Conservation (phyloP, 2,888 invertebrate genomes). For the Andrena flavipes region DNA sequence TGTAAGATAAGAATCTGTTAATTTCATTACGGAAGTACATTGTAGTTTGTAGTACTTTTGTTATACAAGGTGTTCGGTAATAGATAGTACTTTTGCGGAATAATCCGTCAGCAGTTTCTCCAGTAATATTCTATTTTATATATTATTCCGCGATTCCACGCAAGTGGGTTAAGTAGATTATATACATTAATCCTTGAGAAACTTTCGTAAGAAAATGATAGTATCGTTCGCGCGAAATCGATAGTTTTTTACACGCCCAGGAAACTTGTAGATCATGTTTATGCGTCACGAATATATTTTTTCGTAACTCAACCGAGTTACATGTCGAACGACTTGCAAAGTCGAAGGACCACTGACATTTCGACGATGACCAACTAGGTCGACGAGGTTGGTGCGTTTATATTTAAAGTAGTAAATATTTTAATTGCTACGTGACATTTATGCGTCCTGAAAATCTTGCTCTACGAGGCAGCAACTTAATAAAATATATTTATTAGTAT, state of each 20-base stretch:
- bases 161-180: too few species aligned
- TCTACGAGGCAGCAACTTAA: not conserved
- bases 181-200: not conserved
- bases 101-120: too few species aligned
- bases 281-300: not conserved
- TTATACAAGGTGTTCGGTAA: too few species aligned
- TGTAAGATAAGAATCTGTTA: too few species aligned
- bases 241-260: not conserved
- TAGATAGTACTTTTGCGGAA: too few species aligned
- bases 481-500: not conserved
- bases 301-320: constrained; percentile 3
- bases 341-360: constrained; percentile 56
- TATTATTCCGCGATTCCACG: not conserved
- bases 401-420: constrained; percentile 1
- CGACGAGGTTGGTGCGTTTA: constrained; percentile 9
- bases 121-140: not conserved
- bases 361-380: constrained; percentile 41
- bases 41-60: too few species aligned
- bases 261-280: not conserved
- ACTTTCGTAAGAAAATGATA: not conserved
- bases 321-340: constrained; percentile 34
- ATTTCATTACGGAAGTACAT: too few species aligned
- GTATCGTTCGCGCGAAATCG: not conserved
- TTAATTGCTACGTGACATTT: constrained; percentile 52
- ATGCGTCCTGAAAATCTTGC: constrained; percentile 17